Evolutionary conservation across 2,888 invertebrate species (phyloP).

Genomic region (Himalopsyche kuldschensis): DNA sequence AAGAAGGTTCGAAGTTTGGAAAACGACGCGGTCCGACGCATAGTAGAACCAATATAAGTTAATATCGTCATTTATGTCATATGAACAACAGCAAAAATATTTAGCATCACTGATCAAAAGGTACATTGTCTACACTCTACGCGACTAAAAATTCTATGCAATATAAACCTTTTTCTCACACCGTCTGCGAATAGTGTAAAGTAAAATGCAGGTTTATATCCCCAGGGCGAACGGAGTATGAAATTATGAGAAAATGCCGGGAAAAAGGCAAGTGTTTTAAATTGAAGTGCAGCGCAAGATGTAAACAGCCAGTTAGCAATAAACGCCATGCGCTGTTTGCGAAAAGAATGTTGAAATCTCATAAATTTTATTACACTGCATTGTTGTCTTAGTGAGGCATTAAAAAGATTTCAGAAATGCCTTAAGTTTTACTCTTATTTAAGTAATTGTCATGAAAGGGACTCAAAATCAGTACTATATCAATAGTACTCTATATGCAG

Average conservation of each 20-base stretch:
- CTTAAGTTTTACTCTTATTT: too few species aligned
- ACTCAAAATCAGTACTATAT: too few species aligned
- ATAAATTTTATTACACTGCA: background rate
- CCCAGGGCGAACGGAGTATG: background rate
- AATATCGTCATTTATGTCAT: too few species aligned
- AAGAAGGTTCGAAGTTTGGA: too few species aligned
- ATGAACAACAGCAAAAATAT: too few species aligned
- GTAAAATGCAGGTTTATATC: background rate
- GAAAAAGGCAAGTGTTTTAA: background rate
- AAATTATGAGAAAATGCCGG: background rate
- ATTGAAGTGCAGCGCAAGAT: background rate
- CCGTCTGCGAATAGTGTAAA: background rate
- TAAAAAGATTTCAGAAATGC: background rate
- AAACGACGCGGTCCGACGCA: too few species aligned
- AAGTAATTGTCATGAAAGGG: too few species aligned
- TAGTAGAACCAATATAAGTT: too few species aligned
- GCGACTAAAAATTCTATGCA: background rate
- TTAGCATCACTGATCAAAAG: background rate
- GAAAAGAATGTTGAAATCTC: background rate
- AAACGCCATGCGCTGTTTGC: background rate
- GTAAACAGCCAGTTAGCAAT: background rate
- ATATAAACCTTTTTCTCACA: background rate
- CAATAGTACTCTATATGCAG: too few species aligned
- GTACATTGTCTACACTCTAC: background rate
- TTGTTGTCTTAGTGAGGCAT: background rate